Evolutionary conservation across 2,113 vertebrate species (phyloP), one percentile per base, ranked within the genome.

Genomic region (Rhabdornis inornatus): DNA sequence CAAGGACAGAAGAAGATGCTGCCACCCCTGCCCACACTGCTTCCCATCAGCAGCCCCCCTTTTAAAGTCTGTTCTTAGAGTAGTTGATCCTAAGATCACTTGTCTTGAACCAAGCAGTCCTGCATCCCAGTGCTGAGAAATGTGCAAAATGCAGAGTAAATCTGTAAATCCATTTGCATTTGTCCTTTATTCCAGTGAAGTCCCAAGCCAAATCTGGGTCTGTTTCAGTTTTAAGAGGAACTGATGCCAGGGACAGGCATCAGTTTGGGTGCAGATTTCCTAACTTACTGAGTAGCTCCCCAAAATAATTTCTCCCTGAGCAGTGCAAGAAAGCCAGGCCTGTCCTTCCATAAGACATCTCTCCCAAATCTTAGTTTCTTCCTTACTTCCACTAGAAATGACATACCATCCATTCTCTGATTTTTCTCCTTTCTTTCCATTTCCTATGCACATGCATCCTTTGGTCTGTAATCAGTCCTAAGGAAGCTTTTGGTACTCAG

Each of bases 21-120:
- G 40, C 49, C 0, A 0, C 12, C 5, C 11, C 21, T 13, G 74
- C 24, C 37, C 30, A 56, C 2, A 1, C 49, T 52, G 27, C 37
- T 61, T 69, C 64, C 56, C 19, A 39, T 33, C 2, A 2, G 24
- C 21, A 69, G 40, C 24, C 15, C 15, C 5, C 12, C 42, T 81
- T 57, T 31, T n/a, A 17, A 65, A 33, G 13, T 77, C 59, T 94
- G 6, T 59, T 86, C 40, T 65, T 53, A 37, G 15, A 45, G n/a
- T 8, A 53, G 69, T 15, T 75, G 42, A 25, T 84, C 33, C 47
- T 31, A 33, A 70, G 25, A 23, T 42, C 28, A 49, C 22, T 27
- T 35, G 21, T 72, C 64, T 79, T 4, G 0, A 39, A 27, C 14
- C 1, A 8, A 68, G 57, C 33, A 66, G 31, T 76, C 40, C 55